These are phyloP conservation scores for Himantopus leucocephalus DNA, from an alignment of 2,113 vertebrate genomes.

Conservation along the genomic window DNA sequence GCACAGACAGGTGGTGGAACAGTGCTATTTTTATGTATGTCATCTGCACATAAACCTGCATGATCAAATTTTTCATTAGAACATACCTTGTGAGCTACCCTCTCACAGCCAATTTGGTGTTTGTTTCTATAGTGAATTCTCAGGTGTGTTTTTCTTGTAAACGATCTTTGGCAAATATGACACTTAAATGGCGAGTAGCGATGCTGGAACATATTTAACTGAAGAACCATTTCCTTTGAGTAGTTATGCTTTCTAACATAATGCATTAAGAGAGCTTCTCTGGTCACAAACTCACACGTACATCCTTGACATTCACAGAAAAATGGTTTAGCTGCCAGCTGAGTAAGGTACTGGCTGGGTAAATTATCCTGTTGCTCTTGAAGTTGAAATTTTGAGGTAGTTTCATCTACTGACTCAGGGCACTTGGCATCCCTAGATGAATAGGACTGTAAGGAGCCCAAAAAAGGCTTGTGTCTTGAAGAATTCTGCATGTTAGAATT, in stretches of 20 bases:
- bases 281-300: conserved; percentile 86
- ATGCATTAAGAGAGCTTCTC: conserved; percentile 88
- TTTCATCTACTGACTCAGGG: conserved; percentile 61
- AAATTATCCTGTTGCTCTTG: conserved; percentile 70
- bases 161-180: conserved; percentile 90
- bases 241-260: conserved; percentile 87
- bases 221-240: conserved; percentile 83
- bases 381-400: conserved; percentile 72
- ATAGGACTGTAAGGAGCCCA: conserved; percentile 70
- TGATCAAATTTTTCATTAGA: conserved; percentile 70
- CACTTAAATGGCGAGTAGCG: conserved; percentile 91
- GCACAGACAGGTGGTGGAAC: conserved; percentile 15
- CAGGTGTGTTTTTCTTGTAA: conserved; percentile 87
- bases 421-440: conserved; percentile 75
- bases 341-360: conserved; percentile 76
- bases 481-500: conserved; percentile 70
- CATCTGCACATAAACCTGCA: conserved; percentile 50
- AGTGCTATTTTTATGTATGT: conserved; percentile 45
- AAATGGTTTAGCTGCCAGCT: conserved; percentile 87
- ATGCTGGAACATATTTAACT: conserved; percentile 83
- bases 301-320: conserved; percentile 86
- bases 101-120: conserved; percentile 81
- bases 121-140: conserved; percentile 85
- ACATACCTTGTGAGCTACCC: conserved; percentile 68
- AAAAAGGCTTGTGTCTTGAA: conserved; percentile 64